A percentile compares a stretch with the other conserved stretches of the same genome.
Conservation (phyloP, 1,140 invertebrate genomes). For the Drosophila repleta region DNA sequence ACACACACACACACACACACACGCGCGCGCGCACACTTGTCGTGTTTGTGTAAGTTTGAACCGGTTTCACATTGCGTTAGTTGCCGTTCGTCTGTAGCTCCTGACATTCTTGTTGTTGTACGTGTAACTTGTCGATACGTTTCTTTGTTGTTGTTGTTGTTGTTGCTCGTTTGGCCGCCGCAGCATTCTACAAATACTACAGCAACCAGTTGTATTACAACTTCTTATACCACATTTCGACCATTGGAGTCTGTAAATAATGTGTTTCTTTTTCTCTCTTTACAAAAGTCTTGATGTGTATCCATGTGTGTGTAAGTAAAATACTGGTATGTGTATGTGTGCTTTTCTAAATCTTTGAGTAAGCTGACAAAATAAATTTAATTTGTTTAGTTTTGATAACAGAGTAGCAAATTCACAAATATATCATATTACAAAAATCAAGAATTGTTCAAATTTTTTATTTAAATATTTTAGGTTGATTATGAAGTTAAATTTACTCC, state of each 20-base stretch:
- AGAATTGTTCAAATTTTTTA: too few relatives aligned
- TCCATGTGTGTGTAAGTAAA: slow-evolving; percentile 5
- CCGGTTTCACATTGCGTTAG: slow-evolving; percentile 74
- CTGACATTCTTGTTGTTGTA: slow-evolving; percentile 36
- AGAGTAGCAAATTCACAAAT: too few relatives aligned
- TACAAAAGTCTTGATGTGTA: background rate
- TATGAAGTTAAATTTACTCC: too few relatives aligned
- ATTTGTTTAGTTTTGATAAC: too few relatives aligned
- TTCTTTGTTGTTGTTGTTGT: slow-evolving; percentile 38
- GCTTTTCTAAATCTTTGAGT: too few relatives aligned
- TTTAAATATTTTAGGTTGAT: too few relatives aligned
- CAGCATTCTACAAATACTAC: slow-evolving; percentile 77
- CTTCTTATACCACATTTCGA: slow-evolving; percentile 61
- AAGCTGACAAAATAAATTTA: too few relatives aligned
- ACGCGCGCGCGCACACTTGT: slow-evolving; percentile 27
- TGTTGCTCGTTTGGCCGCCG: slow-evolving; percentile 44
- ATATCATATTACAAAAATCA: too few relatives aligned
- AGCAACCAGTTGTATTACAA: slow-evolving; percentile 74
- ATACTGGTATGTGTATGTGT: background rate
- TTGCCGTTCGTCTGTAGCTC: slow-evolving; percentile 40
- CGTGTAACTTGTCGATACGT: slow-evolving; percentile 41
- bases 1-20: slow-evolving; percentile 32
- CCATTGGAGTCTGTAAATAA: slow-evolving; percentile 46
- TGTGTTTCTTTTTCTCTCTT: slow-evolving; percentile 8
- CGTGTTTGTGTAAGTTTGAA: slow-evolving; percentile 52